phyloP scores from a whole-genome alignment of 2,797 vertebrate species.

The Coregonus sp. region DNA sequence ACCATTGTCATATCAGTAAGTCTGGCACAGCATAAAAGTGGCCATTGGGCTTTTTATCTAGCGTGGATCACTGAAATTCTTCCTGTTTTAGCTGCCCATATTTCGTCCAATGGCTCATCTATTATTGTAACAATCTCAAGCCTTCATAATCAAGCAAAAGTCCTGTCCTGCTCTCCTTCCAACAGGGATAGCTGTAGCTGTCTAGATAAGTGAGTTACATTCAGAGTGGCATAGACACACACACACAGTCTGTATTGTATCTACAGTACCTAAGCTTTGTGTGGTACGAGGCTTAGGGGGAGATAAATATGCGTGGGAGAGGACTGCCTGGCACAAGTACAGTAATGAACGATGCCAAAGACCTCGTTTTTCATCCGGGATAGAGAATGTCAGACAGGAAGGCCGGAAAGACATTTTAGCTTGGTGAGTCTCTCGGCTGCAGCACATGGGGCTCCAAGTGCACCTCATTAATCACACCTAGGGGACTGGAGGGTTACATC shows the following conservation, averaged over 20 bases:
- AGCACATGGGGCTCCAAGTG: constrained; percentile 68
- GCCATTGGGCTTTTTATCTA: constrained; percentile 79
- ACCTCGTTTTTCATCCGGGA: constrained; percentile 72
- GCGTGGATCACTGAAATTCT: constrained; percentile 34
- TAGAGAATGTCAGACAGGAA: constrained; percentile 67
- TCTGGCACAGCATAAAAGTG: constrained; percentile 85
- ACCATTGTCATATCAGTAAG: constrained; percentile 88
- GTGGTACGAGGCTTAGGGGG: constrained; percentile 45
- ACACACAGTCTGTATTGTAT: not conserved
- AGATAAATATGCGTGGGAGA: constrained; percentile 61
- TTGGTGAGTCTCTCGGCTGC: constrained; percentile 54
- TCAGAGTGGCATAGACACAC: no score
- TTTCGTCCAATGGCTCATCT: constrained; percentile 55
- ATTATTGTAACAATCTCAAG: constrained; percentile 44
- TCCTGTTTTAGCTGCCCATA: constrained; percentile 46
- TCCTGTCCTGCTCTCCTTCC: constrained; percentile 40
- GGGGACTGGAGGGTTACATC: constrained; percentile 29
- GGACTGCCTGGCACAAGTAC: constrained; percentile 51
- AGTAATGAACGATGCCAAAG: constrained; percentile 62
- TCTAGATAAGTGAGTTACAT: constrained; percentile 58
- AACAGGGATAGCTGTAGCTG: constrained; percentile 49
- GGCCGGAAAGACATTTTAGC: constrained; percentile 65
- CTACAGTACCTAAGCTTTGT: not conserved
- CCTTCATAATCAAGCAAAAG: constrained; percentile 38
- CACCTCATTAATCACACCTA: constrained; percentile 74